Percentiles rank a stretch among this genome's conserved stretches.
Evolutionary conservation across 2,113 vertebrate genomes (phyloP).

Genomic region (Callorhinus ursinus): DNA sequence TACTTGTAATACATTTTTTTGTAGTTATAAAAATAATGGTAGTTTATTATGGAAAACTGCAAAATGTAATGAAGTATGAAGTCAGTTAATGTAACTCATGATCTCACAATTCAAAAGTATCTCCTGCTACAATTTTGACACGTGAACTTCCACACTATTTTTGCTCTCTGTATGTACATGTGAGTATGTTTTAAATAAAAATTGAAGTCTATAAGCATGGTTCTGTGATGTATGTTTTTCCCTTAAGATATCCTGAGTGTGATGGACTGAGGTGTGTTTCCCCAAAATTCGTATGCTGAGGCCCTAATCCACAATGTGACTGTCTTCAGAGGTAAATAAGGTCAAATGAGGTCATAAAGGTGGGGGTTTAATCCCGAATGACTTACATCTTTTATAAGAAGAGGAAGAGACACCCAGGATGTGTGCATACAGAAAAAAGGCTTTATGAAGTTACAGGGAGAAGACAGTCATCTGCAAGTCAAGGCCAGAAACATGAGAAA

Average conservation of each 20-base stretch:
- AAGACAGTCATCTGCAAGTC: background rate
- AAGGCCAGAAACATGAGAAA: background rate
- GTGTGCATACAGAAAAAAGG: background rate
- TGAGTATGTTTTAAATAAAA: background rate
- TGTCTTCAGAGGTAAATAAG: background rate
- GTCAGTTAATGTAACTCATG: background rate
- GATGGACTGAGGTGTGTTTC: background rate
- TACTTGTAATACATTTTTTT: background rate
- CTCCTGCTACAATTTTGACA: background rate
- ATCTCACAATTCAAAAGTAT: slow-evolving; percentile 12
- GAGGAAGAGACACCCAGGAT: background rate
- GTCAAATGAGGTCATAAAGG: background rate
- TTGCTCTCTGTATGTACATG: background rate
- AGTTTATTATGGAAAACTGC: slow-evolving; percentile 18
- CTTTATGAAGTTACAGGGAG: too few relatives aligned
- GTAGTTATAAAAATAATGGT: background rate
- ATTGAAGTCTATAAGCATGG: background rate
- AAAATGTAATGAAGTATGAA: background rate
- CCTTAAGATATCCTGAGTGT: background rate
- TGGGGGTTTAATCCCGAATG: background rate
- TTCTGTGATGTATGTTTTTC: background rate
- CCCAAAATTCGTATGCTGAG: background rate
- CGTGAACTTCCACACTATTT: background rate
- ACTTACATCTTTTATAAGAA: background rate
- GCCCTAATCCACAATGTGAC: background rate